Base-by-base conservation (phyloP, 2,113 vertebrate genomes). In the Semicossyphus pulcher region DNA sequence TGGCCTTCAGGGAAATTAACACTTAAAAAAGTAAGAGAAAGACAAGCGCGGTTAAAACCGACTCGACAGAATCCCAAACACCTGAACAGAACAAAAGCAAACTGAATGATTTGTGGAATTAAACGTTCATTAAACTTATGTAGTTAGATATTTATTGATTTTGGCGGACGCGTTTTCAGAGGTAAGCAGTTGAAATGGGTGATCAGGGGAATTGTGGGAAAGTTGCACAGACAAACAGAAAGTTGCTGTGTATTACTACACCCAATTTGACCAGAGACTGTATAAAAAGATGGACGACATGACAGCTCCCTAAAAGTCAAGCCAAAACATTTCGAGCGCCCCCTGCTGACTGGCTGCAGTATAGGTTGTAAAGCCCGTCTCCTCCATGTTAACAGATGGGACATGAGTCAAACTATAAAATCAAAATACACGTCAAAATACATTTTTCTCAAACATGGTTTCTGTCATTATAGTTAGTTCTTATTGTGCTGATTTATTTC, bases 221-320 rank as follows among this genome's bases (percentile, higher is more conserved):
- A 52, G 29, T n/a, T n/a, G n/a, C n/a, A n/a, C n/a, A 26, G 11
- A 51, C 20, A 37, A 65, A 65, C 37, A 68, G 44, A 52, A 75
- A n/a, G n/a, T n/a, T 39, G 36, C 37, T 57, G 26, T 68, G 54
- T 64, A 10, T 16, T 45, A 52, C n/a, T n/a, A n/a, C n/a, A n/a
- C n/a, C n/a, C n/a, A n/a, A n/a, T n/a, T n/a, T n/a, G n/a, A n/a
- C n/a, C n/a, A n/a, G n/a, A n/a, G n/a, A n/a, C n/a, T n/a, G n/a
- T n/a, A n/a, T n/a, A n/a, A n/a, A n/a, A n/a, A n/a, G n/a, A n/a
- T n/a, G n/a, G n/a, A n/a, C n/a, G n/a, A n/a, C n/a, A n/a, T n/a
- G n/a, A n/a, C n/a, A n/a, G n/a, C n/a, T n/a, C n/a, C n/a, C n/a
- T n/a, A n/a, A n/a, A n/a, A n/a, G n/a, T n/a, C n/a, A n/a, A n/a